Percentiles rank a stretch among this genome's conserved stretches.
These are phyloP conservation scores for Orgyia antiqua DNA, from an alignment of 2,888 invertebrate genomes.

Conservation along the genomic window DNA sequence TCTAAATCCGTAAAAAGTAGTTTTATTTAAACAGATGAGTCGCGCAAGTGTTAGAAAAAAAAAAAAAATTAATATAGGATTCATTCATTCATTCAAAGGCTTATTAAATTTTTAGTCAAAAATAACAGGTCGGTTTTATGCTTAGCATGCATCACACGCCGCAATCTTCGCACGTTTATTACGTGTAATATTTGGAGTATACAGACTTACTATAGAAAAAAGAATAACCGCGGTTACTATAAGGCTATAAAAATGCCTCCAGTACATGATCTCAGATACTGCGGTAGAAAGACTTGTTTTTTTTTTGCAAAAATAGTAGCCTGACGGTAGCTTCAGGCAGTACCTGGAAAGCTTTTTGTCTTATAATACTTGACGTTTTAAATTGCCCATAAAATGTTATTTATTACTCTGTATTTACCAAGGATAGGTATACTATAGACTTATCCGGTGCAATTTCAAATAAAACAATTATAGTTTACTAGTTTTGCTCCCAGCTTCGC, in stretches of 20 bases:
- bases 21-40: no score
- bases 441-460: no score
- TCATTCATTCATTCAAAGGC: no score
- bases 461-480: no score
- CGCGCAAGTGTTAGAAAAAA: no score
- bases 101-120: no score
- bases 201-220: constrained; percentile 24
- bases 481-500: no score
- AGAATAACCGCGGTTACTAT: constrained; percentile 6
- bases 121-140: no score
- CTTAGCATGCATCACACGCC: constrained; percentile 23
- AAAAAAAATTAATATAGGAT: no score
- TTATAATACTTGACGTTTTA: not conserved
- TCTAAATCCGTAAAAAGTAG: no score
- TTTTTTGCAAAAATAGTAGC: constrained; percentile 18
- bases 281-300: constrained; percentile 14
- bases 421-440: no score
- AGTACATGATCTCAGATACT: constrained; percentile 15
- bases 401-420: no score
- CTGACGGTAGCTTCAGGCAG: constrained; percentile 17
- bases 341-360: constrained; percentile 10
- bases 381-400: not conserved
- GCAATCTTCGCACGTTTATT: constrained; percentile 20
- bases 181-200: constrained; percentile 5
- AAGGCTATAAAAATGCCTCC: constrained; percentile 11